Evolutionary conservation across 2,888 invertebrate species (phyloP), one percentile per base, ranked within the genome.

Genomic region (Microchrysa polita): DNA sequence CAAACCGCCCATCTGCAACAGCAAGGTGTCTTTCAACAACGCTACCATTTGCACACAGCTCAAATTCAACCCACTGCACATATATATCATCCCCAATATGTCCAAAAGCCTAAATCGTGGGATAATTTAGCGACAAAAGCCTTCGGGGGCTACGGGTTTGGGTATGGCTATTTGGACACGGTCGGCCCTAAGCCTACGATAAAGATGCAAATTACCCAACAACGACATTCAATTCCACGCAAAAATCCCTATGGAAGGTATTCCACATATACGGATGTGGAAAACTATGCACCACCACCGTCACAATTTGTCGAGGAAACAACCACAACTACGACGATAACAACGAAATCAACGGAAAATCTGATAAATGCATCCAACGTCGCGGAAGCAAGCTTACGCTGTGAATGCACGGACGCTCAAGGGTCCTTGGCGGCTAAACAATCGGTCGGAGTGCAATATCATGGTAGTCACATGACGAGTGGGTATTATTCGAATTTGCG

Each of bases 111-210:
- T 0, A 95, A 95, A 82, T 95, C 94, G 0, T 95, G 95, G 94
- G 95, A 95, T 81, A 95, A 95, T 83, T 85, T 95, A 72, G 92
- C 94, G 0, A 93, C 93, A 1, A 94, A 94, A 85, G 92, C 92
- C 0, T 91, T 93, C 77, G 93, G 94, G 0, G 94, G 94, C 0
- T 94, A 95, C 78, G 93, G 94, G 2, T 94, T 93, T 79, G 94
- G 94, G 1, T 95, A 94, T 80, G 94, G 94, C 7, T 94, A 93
- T 79, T 84, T 93, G 72, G 93, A 93, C 79, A 91, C 92, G 0
- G 86, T 84, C 22, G 85, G 86, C 0, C 80, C 83, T 14, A 85
- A 83, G 73, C 84, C 83, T 7, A 80, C 81, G 7, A 80, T 82
- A 4, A 81, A 88, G 85, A 78, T 87, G 81, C 74, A 87, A 86